Base-by-base conservation (phyloP, 2,888 invertebrate species). In the Clitarchus hookeri region DNA sequence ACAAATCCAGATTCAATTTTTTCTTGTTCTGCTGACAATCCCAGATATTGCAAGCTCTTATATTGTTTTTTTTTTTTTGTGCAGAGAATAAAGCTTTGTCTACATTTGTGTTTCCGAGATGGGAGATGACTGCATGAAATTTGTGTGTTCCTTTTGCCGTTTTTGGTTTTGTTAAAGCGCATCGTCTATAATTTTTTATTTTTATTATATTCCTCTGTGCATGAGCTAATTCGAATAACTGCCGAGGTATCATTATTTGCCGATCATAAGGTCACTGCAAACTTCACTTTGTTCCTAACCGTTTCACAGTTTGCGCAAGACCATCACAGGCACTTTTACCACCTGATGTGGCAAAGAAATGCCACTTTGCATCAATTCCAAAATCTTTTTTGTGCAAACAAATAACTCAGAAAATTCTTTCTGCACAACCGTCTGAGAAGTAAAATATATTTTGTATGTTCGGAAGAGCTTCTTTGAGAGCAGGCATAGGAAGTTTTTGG, bases 201-300 rank as follows among this genome's bases (percentile, higher is more conserved):
- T n/a, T 79, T 23, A 79, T 79, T 79, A 79, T 79, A 79, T 79
- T 79, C 79, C 23, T 79, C 79, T 79, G 27, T 79, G 79, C n/a
- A n/a, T n/a, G 12, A 26, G 79, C 25, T n/a, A 79, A 79, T 26
- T 79, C 79, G 23, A 79, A 79, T 6, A 79, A 79, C n/a, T 36
- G 36, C 36, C 1, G 36, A 36, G 36, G 36, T 36, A 36, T 36
- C 36, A 36, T 36, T 36, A 36, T 36, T 36, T 36, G 36, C 36
- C 23, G 79, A 79, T 79, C n/a, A n/a, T 23, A 79, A 11, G 25
- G 25, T 79, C 13, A n/a, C 27, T 79, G 79, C 79, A 79, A 79
- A 79, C 79, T 79, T 79, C 16, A 2, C 27, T 79, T 79, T n/a
- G n/a, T 79, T 26, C n/a, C 79, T 78, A 78, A 8, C 23, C n/a